Percentiles rank a stretch among this genome's conserved stretches.
These are phyloP conservation scores for Oncorhynchus mykiss DNA, from an alignment of 2,113 vertebrate species.

Conservation along the genomic window DNA sequence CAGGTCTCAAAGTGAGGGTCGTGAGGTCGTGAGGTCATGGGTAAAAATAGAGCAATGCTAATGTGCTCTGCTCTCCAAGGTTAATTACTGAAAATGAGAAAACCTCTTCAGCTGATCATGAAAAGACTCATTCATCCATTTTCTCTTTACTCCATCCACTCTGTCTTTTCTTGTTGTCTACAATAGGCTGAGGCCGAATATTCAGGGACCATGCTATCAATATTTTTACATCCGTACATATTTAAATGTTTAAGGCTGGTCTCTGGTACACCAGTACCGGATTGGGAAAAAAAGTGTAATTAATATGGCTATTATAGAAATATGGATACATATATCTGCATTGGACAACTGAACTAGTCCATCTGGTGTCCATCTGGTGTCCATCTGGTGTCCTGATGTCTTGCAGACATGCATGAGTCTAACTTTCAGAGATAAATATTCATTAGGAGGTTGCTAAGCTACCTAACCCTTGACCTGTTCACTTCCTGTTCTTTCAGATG, in stretches of 20 bases:
- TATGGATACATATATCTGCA: too few species aligned
- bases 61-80: background rate
- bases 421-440: conserved; percentile 22
- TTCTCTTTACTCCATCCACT: background rate
- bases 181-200: background rate
- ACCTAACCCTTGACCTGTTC: conserved; percentile 53
- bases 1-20: background rate
- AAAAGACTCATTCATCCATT: background rate
- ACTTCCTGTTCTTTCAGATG: conserved; percentile 43
- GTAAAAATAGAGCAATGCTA: background rate
- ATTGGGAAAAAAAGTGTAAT: too few species aligned
- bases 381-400: background rate
- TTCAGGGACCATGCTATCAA: too few species aligned
- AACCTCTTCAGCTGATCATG: background rate
- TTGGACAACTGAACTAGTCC: too few species aligned
- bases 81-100: background rate
- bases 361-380: background rate
- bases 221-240: too few species aligned
- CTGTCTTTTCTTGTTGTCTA: background rate
- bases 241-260: too few species aligned
- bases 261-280: too few species aligned
- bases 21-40: background rate
- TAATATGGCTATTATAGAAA: too few species aligned
- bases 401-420: conserved; percentile 4
- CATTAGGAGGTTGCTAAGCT: conserved; percentile 52